These are phyloP conservation scores for Echinarachnius parma DNA, from an alignment of 53 echinoderm and acorn worm genomes.

Conservation along the genomic window DNA sequence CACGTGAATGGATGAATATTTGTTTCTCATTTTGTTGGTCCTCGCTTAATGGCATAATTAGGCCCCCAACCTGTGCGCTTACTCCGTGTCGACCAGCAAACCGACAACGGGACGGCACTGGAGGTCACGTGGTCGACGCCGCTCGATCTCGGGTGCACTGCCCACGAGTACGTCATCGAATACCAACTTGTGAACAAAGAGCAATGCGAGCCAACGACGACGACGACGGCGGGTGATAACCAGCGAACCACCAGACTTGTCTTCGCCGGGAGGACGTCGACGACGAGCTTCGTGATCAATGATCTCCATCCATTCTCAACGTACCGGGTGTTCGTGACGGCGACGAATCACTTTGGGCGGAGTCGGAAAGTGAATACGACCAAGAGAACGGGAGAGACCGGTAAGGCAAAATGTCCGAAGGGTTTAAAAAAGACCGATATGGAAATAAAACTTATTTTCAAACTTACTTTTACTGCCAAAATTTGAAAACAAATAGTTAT, in stretches of 20 bases:
- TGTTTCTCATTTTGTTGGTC: no score
- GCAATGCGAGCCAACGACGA: constrained; percentile 46
- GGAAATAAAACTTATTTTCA: no score
- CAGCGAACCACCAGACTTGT: constrained; percentile 8
- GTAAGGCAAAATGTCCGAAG: no score
- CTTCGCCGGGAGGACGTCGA: constrained; percentile 10
- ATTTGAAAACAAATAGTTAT: no score
- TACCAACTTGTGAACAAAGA: constrained; percentile 50
- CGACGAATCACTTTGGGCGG: constrained; percentile 55
- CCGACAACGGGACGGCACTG: constrained; percentile 40
- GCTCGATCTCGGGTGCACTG: constrained; percentile 48
- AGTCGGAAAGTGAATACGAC: constrained; percentile 17
- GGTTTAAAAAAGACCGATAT: no score
- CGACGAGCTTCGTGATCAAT: constrained; percentile 31
- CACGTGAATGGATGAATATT: no score
- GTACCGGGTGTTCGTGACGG: constrained; percentile 64
- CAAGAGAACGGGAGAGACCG: constrained; percentile 19
- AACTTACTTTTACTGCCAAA: no score
- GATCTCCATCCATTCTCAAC: constrained; percentile 61
- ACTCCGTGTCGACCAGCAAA: constrained; percentile 17
- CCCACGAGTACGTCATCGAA: constrained; percentile 51
- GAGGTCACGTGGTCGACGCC: constrained; percentile 48
- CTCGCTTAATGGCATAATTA: no score
- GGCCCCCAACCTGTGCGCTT: constrained; percentile 48
- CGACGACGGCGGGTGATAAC: neutral